These are phyloP conservation scores for Hedychridium roseum DNA, from an alignment of 2,888 invertebrate species.

Conservation along the genomic window DNA sequence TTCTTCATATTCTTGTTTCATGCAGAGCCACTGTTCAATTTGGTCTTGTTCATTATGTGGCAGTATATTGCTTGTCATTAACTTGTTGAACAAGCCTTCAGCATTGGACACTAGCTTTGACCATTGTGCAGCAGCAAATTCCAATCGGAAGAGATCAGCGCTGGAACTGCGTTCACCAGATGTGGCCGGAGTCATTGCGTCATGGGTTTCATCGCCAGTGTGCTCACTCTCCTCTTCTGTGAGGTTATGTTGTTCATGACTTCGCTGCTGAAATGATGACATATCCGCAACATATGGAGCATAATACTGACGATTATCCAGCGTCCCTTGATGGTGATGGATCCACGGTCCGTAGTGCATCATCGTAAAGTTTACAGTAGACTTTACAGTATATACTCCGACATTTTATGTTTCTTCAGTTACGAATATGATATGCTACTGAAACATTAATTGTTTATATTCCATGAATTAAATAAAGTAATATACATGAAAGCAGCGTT, in stretches of 20 bases:
- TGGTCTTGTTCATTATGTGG: slow-evolving; percentile 78
- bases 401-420: no score
- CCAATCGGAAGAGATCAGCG: slow-evolving; percentile 73
- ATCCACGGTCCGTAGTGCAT: slow-evolving; percentile 49
- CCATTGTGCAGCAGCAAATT: slow-evolving; percentile 85
- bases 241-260: slow-evolving; percentile 27
- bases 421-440: no score
- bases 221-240: slow-evolving; percentile 55
- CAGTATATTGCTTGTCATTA: slow-evolving; percentile 75
- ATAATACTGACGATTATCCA: slow-evolving; percentile 45
- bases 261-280: slow-evolving; percentile 27
- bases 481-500: no score
- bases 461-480: no score
- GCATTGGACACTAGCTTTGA: slow-evolving; percentile 84
- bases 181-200: slow-evolving; percentile 54
- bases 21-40: slow-evolving; percentile 82
- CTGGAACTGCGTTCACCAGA: slow-evolving; percentile 56
- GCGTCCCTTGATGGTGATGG: slow-evolving; percentile 33
- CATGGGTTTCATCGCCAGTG: slow-evolving; percentile 52
- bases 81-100: slow-evolving; percentile 81
- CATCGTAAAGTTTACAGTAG: no score
- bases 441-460: no score
- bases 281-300: slow-evolving; percentile 32
- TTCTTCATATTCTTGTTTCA: slow-evolving; percentile 89
- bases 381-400: no score